phyloP scores from a whole-genome alignment of 2,113 vertebrate genomes.

The Xiphias gladius region DNA sequence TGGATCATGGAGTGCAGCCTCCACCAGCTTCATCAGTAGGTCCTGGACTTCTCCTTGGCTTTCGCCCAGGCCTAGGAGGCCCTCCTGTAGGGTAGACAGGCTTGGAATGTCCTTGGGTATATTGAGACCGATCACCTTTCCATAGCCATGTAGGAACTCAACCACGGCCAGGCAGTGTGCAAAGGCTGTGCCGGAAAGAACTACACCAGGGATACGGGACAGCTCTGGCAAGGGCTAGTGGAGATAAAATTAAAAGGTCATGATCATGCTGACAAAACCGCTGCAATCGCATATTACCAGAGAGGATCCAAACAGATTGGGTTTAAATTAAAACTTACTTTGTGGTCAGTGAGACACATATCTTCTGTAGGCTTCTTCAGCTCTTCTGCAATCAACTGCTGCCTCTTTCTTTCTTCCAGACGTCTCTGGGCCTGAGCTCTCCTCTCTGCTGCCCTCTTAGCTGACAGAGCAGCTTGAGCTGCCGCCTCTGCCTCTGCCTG shows the following conservation, averaged over 20 bases:
- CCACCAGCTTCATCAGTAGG: slow-evolving; percentile 90
- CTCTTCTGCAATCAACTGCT: slow-evolving; percentile 94
- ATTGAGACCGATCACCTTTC: slow-evolving; percentile 92
- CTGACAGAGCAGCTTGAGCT: slow-evolving; percentile 77
- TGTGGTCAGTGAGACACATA: slow-evolving; percentile 96
- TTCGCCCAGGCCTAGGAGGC: slow-evolving; percentile 90
- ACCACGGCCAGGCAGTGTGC: slow-evolving; percentile 91
- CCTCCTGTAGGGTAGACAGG: slow-evolving; percentile 91
- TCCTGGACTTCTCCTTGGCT: slow-evolving; percentile 90
- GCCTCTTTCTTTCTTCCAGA: slow-evolving; percentile 91
- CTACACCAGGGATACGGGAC: slow-evolving; percentile 89
- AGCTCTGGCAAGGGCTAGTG: slow-evolving; percentile 90
- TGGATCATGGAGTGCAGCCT: slow-evolving; percentile 89
- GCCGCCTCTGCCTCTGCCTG: slow-evolving; percentile 86
- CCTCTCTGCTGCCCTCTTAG: slow-evolving; percentile 87
- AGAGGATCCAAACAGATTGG: fast-evolving
- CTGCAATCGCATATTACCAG: background rate
- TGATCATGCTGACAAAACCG: background rate
- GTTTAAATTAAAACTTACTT: slow-evolving; percentile 79
- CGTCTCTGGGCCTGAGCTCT: slow-evolving; percentile 87
- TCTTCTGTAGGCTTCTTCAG: slow-evolving; percentile 97
- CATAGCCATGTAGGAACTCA: slow-evolving; percentile 95
- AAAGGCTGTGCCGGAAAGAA: slow-evolving; percentile 90
- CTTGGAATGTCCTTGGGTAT: slow-evolving; percentile 91
- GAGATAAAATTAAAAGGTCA: slow-evolving; percentile 12